phyloP scores from a whole-genome alignment of 2,797 vertebrate species.

The Oryzias dopingdopingensis region DNA sequence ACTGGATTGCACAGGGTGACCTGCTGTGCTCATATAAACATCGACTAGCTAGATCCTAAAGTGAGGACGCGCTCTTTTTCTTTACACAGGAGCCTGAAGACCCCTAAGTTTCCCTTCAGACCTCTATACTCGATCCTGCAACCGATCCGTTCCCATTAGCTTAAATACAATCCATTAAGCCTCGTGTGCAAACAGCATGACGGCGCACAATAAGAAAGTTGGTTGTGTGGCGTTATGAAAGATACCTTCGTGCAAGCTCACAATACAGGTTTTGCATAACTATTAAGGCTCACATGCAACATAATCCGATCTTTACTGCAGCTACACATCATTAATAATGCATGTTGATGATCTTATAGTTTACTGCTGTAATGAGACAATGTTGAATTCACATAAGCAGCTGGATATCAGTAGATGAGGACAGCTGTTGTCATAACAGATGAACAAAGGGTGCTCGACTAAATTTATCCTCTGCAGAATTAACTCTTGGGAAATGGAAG shows the following conservation, averaged over 20 bases:
- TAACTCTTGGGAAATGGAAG: constrained; percentile 60
- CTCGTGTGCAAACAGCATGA: background rate
- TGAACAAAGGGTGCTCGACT: constrained; percentile 31
- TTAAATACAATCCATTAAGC: constrained; percentile 10
- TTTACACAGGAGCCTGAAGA: background rate
- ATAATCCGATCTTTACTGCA: constrained; percentile 32
- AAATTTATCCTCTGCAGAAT: constrained; percentile 52
- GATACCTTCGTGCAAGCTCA: background rate
- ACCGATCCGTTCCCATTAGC: constrained; percentile 8
- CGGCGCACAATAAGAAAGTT: background rate
- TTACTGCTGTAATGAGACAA: constrained; percentile 6
- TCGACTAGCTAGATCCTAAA: constrained; percentile 46
- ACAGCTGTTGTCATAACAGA: constrained; percentile 36
- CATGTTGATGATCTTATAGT: constrained; percentile 9
- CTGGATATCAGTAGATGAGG: constrained; percentile 14
- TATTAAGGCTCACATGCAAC: constrained; percentile 36
- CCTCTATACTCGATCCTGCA: background rate
- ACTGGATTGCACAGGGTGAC: constrained; percentile 68
- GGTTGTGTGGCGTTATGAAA: constrained; percentile 3
- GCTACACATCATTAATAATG: constrained; percentile 20
- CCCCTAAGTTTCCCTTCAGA: constrained; percentile 4
- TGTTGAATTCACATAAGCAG: constrained; percentile 11
- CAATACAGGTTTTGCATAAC: constrained; percentile 18
- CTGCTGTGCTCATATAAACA: constrained; percentile 63
- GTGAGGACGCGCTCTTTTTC: constrained; percentile 16